phyloP scores from a whole-genome alignment of 1,140 invertebrate genomes.

The Achatina immaculata region DNA sequence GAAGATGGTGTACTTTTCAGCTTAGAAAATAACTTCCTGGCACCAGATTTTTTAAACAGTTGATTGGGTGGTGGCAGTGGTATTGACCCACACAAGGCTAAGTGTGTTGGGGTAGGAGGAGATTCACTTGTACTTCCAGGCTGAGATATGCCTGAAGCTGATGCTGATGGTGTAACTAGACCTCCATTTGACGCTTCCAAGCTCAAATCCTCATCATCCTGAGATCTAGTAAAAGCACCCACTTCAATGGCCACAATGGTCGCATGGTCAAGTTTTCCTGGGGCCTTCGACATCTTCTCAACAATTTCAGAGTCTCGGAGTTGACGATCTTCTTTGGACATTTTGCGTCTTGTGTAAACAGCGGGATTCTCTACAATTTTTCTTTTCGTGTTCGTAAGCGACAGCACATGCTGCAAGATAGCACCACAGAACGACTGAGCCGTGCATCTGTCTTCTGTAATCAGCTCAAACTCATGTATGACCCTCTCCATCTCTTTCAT shows the following conservation, averaged over 20 bases:
- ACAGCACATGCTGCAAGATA: constrained; percentile 68
- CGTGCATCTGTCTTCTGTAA: constrained; percentile 65
- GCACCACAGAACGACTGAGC: constrained; percentile 70
- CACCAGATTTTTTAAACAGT: constrained; percentile 42
- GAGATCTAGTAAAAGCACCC: constrained; percentile 42
- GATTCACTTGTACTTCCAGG: neutral
- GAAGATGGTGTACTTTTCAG: constrained; percentile 41
- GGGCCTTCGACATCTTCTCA: constrained; percentile 75
- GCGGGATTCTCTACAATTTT: constrained; percentile 70
- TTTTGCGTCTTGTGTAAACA: constrained; percentile 60
- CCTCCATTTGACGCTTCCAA: neutral
- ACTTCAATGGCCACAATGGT: constrained; percentile 87
- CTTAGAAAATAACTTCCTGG: constrained; percentile 46
- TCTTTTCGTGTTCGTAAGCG: constrained; percentile 67
- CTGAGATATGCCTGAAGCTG: neutral
- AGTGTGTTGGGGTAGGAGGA: constrained; percentile 31
- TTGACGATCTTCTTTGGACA: constrained; percentile 63
- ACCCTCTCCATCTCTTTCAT: constrained; percentile 71
- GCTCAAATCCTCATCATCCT: constrained; percentile 19
- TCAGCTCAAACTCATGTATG: constrained; percentile 68
- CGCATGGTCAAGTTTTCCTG: constrained; percentile 94
- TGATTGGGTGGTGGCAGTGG: constrained; percentile 13
- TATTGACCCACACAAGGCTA: constrained; percentile 16
- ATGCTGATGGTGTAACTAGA: neutral
- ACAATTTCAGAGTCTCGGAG: constrained; percentile 66